Evolutionary conservation across 2,888 invertebrate genomes (phyloP).

Genomic region (Apamea epomidion): DNA sequence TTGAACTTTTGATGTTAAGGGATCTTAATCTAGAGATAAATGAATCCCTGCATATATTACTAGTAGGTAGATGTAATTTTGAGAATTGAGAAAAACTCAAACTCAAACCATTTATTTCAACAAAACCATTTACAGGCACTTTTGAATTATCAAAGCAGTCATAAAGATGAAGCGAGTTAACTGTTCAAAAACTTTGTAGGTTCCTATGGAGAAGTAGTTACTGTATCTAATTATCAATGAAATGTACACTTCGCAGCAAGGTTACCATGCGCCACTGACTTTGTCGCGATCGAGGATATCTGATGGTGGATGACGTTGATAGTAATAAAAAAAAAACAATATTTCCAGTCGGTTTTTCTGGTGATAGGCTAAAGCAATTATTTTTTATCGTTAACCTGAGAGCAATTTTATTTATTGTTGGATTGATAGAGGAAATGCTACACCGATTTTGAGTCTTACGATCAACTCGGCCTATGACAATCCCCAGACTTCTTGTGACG

Average conservation of each 20-base stretch:
- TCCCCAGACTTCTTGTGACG: background rate
- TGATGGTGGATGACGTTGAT: constrained; percentile 15
- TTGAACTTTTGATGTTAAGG: background rate
- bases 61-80: background rate
- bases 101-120: background rate
- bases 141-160: background rate
- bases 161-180: background rate
- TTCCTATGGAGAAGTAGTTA: background rate
- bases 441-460: background rate
- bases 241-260: constrained; percentile 46
- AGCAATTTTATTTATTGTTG: background rate
- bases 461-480: background rate
- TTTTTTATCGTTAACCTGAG: background rate
- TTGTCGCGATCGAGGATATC: constrained; percentile 8
- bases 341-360: background rate
- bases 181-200: background rate
- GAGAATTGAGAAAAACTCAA: background rate
- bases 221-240: constrained; percentile 25
- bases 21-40: background rate
- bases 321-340: constrained; percentile 22
- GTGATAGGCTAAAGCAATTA: constrained; percentile 5
- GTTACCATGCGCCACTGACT: constrained; percentile 51
- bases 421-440: background rate
- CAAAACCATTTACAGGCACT: background rate
- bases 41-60: background rate